Evolutionary conservation across 2,113 vertebrate genomes (phyloP).

Genomic region (Eurypyga helias): DNA sequence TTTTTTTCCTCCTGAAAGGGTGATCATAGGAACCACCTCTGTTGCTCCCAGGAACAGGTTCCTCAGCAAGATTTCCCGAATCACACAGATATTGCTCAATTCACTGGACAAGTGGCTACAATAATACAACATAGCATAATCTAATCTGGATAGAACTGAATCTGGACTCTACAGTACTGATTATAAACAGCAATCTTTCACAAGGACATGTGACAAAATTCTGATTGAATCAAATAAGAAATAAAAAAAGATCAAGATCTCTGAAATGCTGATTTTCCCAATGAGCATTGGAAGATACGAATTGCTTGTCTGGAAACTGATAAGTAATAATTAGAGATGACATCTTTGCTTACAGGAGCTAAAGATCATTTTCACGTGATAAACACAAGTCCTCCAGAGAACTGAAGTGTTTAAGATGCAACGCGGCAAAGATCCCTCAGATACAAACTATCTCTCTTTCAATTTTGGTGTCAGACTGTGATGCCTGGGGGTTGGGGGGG

Average conservation of each 20-base stretch:
- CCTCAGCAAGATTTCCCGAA: not conserved
- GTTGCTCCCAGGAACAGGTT: not conserved
- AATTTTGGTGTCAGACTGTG: not conserved
- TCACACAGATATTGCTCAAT: not conserved
- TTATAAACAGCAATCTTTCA: not conserved
- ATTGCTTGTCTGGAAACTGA: not conserved
- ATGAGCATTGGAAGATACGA: not conserved
- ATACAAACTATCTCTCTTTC: not conserved
- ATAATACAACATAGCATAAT: not conserved
- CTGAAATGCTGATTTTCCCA: not conserved
- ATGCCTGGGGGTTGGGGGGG: not conserved
- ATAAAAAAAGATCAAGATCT: not conserved
- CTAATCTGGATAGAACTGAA: not conserved
- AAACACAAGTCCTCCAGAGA: not conserved
- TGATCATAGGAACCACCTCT: too few relatives aligned
- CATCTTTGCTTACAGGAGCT: not conserved
- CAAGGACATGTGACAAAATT: not conserved
- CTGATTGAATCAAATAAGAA: not conserved
- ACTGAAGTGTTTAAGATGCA: not conserved
- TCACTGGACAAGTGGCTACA: not conserved
- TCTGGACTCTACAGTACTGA: not conserved
- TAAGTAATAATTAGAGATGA: slow-evolving; percentile 16
- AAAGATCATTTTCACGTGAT: slow-evolving; percentile 18
- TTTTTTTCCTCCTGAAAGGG: not conserved
- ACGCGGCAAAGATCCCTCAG: not conserved